Percentiles rank a stretch among this genome's conserved stretches.
Conservation (phyloP, 2,797 vertebrate genomes). For the Clarias pachynema region DNA sequence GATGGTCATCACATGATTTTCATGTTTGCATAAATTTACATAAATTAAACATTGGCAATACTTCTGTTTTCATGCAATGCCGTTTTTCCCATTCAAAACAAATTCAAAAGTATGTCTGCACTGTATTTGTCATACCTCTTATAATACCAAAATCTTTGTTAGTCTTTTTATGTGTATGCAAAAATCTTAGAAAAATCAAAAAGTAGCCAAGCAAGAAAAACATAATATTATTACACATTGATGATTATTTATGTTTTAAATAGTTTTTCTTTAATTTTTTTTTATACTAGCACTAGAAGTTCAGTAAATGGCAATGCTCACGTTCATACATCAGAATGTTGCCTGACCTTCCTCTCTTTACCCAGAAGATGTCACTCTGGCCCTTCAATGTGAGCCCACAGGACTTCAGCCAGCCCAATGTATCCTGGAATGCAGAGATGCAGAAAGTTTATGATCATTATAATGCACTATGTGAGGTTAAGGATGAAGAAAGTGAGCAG, state of each 20-base stretch:
- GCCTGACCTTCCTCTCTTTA: slow-evolving; percentile 27
- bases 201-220: too few relatives aligned
- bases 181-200: too few relatives aligned
- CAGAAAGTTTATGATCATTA: slow-evolving; percentile 73
- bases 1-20: too few relatives aligned
- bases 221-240: too few relatives aligned
- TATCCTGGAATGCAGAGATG: slow-evolving; percentile 82
- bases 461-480: slow-evolving; percentile 67
- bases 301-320: neutral
- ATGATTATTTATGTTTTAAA: neutral
- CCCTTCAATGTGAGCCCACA: slow-evolving; percentile 56
- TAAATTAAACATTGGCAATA: too few relatives aligned
- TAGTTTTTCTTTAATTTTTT: neutral
- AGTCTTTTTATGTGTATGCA: too few relatives aligned
- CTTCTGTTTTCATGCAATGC: too few relatives aligned
- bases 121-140: too few relatives aligned
- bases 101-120: too few relatives aligned
- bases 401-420: slow-evolving; percentile 82
- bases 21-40: too few relatives aligned
- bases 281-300: neutral
- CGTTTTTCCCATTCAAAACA: too few relatives aligned
- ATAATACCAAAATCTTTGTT: too few relatives aligned
- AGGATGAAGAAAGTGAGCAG: slow-evolving; percentile 60
- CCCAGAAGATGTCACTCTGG: slow-evolving; percentile 57
- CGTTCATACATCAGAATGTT: neutral